Base-by-base conservation (phyloP, 2,888 invertebrate genomes). In the Torymus tubicola region DNA sequence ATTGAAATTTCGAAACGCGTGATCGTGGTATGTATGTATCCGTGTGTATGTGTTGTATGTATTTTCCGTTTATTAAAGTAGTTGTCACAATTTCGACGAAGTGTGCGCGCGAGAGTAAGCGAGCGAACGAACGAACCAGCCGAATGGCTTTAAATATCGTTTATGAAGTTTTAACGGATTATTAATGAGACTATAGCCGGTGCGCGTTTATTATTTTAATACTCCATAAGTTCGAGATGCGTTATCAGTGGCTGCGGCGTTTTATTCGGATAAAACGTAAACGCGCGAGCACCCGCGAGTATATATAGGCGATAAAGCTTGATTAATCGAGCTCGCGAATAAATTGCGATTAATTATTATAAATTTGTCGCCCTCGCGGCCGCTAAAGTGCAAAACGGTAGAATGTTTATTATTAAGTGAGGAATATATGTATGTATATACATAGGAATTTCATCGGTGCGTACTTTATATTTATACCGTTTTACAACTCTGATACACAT, bases 191-290 rank as follows among this genome's bases (percentile, higher is more conserved):
- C 31, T 3, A 42, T 3, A 42, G 42, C 42, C 42, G 8, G 21
- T 16, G 14, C 57, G 21, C 58, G 58, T 71, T 61, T 63, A 60
- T 72, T 72, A 61, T 53, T 42, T 42, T 42, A 42, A 42, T 42
- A 42, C 42, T 42, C 42, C 42, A 42, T 42, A 42, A 42, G 21
- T 53, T 64, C 14, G 61, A 14, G 64, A 31, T 50, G 42, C 18
- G 53, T 42, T 42, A 42, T 42, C 67, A 18, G 14, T 0, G 10
- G 11, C 10, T 16, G 13, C 4, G 18, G 18, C 21, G n/a, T n/a
- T 55, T 69, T 70, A 16, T 68, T 12, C n/a, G 16, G 70, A 50
- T 58, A 14, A 70, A 71, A 50, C 52, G 24, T 18, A 12, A 70
- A 1, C 31, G 67, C 18, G 53, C 57, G 71, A 2, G 42, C 5